phyloP scores from a whole-genome alignment of 2,113 vertebrate species.

The Himantopus leucocephalus region DNA sequence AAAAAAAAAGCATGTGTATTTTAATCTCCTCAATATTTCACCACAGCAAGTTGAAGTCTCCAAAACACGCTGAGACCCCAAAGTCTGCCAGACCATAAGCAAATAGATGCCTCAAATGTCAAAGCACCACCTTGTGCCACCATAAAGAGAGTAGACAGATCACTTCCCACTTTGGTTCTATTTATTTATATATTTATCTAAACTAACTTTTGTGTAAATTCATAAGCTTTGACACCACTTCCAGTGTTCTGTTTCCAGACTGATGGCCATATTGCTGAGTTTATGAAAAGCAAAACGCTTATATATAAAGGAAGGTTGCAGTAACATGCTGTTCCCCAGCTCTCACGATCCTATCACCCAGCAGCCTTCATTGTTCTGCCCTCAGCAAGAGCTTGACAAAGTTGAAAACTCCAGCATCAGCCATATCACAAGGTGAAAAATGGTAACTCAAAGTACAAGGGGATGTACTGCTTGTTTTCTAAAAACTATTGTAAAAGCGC shows the following conservation, averaged over 20 bases:
- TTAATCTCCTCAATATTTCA: slow-evolving; percentile 1
- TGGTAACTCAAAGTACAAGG: not conserved
- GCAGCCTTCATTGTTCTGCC: not conserved
- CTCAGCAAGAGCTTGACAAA: not conserved
- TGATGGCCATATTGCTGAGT: not conserved
- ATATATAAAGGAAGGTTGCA: not conserved
- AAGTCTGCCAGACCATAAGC: not conserved
- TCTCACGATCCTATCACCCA: not conserved
- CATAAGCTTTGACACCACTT: not conserved
- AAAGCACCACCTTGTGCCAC: not conserved
- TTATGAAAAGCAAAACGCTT: not conserved
- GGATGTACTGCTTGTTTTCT: not conserved
- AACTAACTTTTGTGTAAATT: not conserved
- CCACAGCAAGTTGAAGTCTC: not conserved
- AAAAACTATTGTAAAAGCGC: not conserved
- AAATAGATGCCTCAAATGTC: not conserved
- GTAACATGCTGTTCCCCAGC: not conserved
- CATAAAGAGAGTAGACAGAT: not conserved
- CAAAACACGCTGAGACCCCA: not conserved
- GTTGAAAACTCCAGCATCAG: not conserved
- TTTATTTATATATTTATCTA: not conserved
- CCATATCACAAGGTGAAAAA: not conserved
- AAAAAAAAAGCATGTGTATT: not conserved
- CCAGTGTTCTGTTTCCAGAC: not conserved
- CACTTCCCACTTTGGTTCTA: not conserved